Conservation (phyloP, 2,797 vertebrate species). For the Monodelphis domestica region DNA sequence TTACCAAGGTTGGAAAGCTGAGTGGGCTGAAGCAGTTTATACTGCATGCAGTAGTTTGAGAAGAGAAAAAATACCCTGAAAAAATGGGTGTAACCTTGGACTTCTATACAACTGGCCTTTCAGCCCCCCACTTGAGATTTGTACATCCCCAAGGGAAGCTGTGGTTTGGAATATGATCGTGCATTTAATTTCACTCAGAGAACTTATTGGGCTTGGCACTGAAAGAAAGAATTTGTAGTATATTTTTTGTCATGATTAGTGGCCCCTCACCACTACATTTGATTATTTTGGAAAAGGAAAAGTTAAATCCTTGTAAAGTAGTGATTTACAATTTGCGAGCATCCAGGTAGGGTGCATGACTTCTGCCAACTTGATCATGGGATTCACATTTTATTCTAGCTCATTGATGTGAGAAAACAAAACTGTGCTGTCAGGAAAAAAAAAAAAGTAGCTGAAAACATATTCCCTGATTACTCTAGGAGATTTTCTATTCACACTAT, state of each 20-base stretch:
- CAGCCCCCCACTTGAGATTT: slow-evolving; percentile 86
- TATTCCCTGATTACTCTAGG: slow-evolving; percentile 81
- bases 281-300: slow-evolving; percentile 88
- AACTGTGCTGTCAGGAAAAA: slow-evolving; percentile 72
- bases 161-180: slow-evolving; percentile 88
- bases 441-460: slow-evolving; percentile 79
- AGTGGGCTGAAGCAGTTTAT: slow-evolving; percentile 80
- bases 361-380: slow-evolving; percentile 81
- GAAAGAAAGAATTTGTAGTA: slow-evolving; percentile 87
- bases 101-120: slow-evolving; percentile 87
- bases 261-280: slow-evolving; percentile 84
- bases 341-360: slow-evolving; percentile 85
- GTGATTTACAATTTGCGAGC: slow-evolving; percentile 85
- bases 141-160: slow-evolving; percentile 87
- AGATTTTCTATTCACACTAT: slow-evolving; percentile 81
- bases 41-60: slow-evolving; percentile 84
- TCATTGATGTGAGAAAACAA: slow-evolving; percentile 83
- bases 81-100: slow-evolving; percentile 89
- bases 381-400: slow-evolving; percentile 79
- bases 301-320: slow-evolving; percentile 86
- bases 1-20: slow-evolving; percentile 81
- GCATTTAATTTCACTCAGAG: slow-evolving; percentile 89
- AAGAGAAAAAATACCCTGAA: slow-evolving; percentile 74
- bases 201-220: slow-evolving; percentile 90
- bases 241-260: slow-evolving; percentile 89